A percentile compares a stretch with the other conserved stretches of the same genome.
Conservation (phyloP, 2,797 vertebrate species). For the Sebastolobus altivelis region DNA sequence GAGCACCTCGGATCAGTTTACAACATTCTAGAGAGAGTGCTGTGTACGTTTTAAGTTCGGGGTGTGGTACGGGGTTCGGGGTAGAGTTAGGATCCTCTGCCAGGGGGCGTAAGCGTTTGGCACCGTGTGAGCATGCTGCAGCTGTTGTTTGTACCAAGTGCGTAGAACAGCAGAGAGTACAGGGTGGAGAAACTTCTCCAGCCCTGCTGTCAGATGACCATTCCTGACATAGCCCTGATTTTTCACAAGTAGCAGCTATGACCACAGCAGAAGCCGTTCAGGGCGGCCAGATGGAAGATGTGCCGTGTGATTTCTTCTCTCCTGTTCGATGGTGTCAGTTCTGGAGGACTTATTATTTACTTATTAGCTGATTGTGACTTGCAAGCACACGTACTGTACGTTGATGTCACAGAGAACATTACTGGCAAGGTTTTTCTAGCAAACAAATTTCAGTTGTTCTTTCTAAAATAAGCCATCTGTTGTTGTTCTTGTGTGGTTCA, state of each 20-base stretch:
- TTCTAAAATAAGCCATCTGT: constrained; percentile 55
- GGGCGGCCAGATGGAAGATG: constrained; percentile 64
- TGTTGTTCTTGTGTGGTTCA: constrained; percentile 31
- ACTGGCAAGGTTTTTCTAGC: constrained; percentile 37
- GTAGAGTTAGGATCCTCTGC: constrained; percentile 56
- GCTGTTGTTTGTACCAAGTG: constrained; percentile 87
- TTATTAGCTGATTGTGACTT: constrained; percentile 23
- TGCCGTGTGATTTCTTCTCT: constrained; percentile 47
- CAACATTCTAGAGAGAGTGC: constrained; percentile 25
- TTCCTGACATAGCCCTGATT: constrained; percentile 80
- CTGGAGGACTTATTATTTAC: constrained; percentile 4
- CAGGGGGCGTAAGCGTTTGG: constrained; percentile 71
- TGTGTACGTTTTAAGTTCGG: constrained; percentile 51
- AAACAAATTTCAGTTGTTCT: constrained; percentile 23
- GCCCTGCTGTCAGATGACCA: constrained; percentile 80
- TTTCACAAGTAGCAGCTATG: constrained; percentile 75
- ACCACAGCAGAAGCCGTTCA: constrained; percentile 64
- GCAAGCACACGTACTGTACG: not conserved
- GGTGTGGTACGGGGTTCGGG: constrained; percentile 54
- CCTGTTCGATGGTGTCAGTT: constrained; percentile 30
- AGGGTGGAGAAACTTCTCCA: constrained; percentile 70
- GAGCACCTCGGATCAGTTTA: constrained; percentile 18
- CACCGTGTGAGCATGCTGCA: constrained; percentile 73
- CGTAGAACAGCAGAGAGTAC: constrained; percentile 65
- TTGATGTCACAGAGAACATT: constrained; percentile 11